Evolutionary conservation across 2,797 vertebrate genomes (phyloP).

Genomic region (Chaetophractus vellerosus): DNA sequence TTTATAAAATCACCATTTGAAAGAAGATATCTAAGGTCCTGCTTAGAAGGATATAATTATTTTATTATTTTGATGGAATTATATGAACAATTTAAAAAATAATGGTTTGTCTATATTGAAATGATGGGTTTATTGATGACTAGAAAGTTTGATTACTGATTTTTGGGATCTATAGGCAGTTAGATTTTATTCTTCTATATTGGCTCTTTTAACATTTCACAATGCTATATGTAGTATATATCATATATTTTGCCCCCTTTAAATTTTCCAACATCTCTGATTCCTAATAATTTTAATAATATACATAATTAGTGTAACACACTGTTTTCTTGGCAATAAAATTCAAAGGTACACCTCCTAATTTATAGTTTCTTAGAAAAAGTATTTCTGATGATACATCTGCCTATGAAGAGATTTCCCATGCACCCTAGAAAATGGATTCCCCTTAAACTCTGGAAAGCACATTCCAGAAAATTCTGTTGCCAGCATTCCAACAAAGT

Average conservation of each 20-base stretch:
- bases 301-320: neutral
- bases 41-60: neutral
- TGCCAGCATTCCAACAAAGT: neutral
- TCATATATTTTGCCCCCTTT: neutral
- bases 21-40: neutral
- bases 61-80: constrained; percentile 21
- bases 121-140: neutral
- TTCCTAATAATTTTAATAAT: neutral
- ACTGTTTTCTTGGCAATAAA: neutral
- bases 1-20: neutral
- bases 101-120: neutral
- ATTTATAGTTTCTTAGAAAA: neutral
- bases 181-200: neutral
- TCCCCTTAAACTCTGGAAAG: neutral
- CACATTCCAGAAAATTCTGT: neutral
- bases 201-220: neutral
- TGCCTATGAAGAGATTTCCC: neutral
- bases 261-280: neutral
- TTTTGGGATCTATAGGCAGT: neutral
- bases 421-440: accelerated
- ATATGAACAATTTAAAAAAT: neutral
- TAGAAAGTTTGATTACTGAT: neutral
- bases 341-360: neutral
- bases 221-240: neutral
- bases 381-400: neutral